phyloP scores from a whole-genome alignment of 2,113 vertebrate genomes.

The Salvelinus sp. region DNA sequence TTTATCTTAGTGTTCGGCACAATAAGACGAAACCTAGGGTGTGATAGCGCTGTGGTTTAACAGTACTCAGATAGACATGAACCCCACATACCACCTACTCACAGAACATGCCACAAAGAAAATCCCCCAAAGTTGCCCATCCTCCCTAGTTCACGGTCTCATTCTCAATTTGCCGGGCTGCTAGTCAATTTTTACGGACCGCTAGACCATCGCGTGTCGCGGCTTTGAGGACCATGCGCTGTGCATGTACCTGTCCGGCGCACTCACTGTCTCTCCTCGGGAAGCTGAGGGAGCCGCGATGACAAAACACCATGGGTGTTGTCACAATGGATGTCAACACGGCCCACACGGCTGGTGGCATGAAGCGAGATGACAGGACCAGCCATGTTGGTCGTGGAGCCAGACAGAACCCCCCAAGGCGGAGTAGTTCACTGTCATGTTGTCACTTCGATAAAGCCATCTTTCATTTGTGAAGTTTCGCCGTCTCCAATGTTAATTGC shows the following conservation, averaged over 20 bases:
- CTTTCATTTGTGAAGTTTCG: background rate
- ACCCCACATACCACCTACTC: no score
- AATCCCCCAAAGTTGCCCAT: no score
- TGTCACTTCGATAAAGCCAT: background rate
- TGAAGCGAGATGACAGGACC: constrained; percentile 32
- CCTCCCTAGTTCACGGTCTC: no score
- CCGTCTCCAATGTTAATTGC: no score
- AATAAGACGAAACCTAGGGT: no score
- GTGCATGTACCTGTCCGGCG: background rate
- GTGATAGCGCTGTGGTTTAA: no score
- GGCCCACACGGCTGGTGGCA: constrained; percentile 13
- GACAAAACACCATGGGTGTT: constrained; percentile 38
- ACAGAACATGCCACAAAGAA: no score
- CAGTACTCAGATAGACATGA: no score
- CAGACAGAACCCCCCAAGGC: background rate
- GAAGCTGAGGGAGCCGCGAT: background rate
- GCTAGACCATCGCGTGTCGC: background rate
- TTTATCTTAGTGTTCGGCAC: background rate
- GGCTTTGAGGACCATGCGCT: background rate
- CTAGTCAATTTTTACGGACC: background rate
- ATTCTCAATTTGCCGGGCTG: no score
- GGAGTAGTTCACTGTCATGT: background rate
- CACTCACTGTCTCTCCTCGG: constrained; percentile 17
- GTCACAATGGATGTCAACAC: constrained; percentile 22
- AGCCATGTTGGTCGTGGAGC: no score